phyloP scores from a whole-genome alignment of 2,797 vertebrate genomes.

The Ctenopoma kingsleyae region DNA sequence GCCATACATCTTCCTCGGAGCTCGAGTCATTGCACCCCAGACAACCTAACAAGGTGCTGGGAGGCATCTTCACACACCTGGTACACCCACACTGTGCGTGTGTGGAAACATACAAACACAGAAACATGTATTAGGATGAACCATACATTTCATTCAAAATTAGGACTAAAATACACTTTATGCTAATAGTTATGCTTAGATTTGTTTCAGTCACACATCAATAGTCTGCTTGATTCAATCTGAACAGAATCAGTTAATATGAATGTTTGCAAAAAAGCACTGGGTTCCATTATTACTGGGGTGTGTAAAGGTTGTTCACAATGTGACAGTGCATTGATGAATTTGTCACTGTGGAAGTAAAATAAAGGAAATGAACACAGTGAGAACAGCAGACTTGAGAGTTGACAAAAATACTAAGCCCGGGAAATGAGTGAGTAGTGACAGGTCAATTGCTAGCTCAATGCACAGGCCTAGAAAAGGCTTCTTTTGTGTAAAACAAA shows the following conservation, averaged over 20 bases:
- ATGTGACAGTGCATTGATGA: conserved; percentile 21
- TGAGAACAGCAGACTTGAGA: conserved; percentile 21
- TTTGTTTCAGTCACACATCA: conserved; percentile 33
- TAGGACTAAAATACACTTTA: neutral
- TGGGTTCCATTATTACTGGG: conserved; percentile 32
- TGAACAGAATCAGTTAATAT: conserved; percentile 27
- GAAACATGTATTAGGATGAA: conserved; percentile 5
- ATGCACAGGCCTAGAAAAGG: conserved; percentile 7
- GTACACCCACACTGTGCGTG: conserved; percentile 45
- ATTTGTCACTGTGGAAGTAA: conserved; percentile 26
- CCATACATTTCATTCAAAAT: neutral
- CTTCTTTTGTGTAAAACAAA: conserved; percentile 32
- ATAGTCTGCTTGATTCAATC: conserved; percentile 33
- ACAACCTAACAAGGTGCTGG: conserved; percentile 78
- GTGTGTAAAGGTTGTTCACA: conserved; percentile 23
- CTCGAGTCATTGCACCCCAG: conserved; percentile 66
- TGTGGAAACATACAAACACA: conserved; percentile 36
- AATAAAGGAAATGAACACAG: conserved; percentile 4
- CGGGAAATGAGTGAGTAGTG: conserved; percentile 15
- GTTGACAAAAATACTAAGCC: conserved; percentile 6
- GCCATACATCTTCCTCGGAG: conserved; percentile 81
- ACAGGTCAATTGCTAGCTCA: conserved; percentile 19
- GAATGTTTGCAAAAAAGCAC: conserved; percentile 25
- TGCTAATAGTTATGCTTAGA: no score
- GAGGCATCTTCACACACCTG: conserved; percentile 68